These are phyloP conservation scores for Cyrtorhinus lividipennis DNA, from an alignment of 1,140 invertebrate species.

Conservation along the genomic window DNA sequence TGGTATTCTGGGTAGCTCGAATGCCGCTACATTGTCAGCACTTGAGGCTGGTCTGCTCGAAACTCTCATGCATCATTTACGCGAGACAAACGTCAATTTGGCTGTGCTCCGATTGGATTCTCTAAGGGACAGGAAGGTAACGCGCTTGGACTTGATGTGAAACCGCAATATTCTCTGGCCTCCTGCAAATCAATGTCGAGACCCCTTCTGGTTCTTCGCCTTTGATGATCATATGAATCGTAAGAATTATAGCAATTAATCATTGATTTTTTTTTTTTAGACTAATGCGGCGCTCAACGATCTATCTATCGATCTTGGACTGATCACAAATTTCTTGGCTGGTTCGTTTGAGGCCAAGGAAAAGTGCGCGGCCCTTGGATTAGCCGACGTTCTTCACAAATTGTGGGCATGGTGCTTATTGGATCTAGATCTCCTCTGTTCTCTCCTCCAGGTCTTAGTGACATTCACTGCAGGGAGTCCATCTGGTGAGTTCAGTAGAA, in stretches of 20 bases:
- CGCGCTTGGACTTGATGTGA: no score
- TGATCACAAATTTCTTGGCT: slow-evolving; percentile 38
- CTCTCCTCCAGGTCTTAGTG: slow-evolving; percentile 35
- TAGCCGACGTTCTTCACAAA: slow-evolving; percentile 39
- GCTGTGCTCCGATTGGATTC: slow-evolving; percentile 35
- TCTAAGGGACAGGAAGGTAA: slow-evolving; percentile 26
- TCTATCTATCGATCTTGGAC: slow-evolving; percentile 31
- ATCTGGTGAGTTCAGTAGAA: slow-evolving; percentile 31
- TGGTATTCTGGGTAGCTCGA: slow-evolving; percentile 29
- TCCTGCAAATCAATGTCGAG: no score
- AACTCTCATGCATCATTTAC: slow-evolving; percentile 10
- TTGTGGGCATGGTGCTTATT: slow-evolving; percentile 37
- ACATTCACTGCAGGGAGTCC: slow-evolving; percentile 37
- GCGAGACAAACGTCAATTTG: slow-evolving; percentile 30
- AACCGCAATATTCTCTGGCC: no score
- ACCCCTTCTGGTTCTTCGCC: not conserved
- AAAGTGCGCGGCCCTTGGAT: slow-evolving; percentile 29
- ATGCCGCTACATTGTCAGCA: slow-evolving; percentile 16
- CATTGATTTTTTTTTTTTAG: slow-evolving; percentile 3
- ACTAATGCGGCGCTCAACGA: slow-evolving; percentile 30
- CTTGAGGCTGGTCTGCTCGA: slow-evolving; percentile 5
- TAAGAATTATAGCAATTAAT: not conserved
- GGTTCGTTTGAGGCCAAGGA: slow-evolving; percentile 30
- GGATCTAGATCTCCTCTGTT: slow-evolving; percentile 30
- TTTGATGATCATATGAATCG: not conserved